These are phyloP conservation scores for Pithys albifrons DNA, from an alignment of 2,113 vertebrate genomes.

Conservation along the genomic window DNA sequence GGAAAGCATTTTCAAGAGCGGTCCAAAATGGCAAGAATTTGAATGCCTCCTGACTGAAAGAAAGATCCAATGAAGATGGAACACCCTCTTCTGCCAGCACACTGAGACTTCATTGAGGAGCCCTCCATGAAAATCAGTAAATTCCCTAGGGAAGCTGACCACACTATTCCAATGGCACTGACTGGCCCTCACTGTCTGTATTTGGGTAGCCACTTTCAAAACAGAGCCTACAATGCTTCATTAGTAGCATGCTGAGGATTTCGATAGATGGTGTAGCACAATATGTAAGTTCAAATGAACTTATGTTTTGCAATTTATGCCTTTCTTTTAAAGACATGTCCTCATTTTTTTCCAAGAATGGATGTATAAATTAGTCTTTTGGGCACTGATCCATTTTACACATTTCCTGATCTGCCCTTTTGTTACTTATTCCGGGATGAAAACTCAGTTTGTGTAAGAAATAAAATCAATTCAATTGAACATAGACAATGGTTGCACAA, in stretches of 20 bases:
- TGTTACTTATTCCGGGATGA: conserved; percentile 20
- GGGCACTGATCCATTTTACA: conserved; percentile 55
- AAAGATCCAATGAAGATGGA: not conserved
- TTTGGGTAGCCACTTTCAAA: not conserved
- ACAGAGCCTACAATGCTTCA: not conserved
- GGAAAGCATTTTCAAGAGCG: not conserved
- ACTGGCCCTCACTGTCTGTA: rapidly evolving
- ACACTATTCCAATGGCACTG: rapidly evolving
- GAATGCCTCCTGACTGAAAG: not conserved
- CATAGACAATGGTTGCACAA: not conserved
- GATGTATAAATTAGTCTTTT: conserved; percentile 32
- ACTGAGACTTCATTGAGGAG: not conserved
- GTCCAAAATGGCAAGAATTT: not conserved
- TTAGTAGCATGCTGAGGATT: not conserved
- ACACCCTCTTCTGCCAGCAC: not conserved
- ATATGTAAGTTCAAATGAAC: not conserved
- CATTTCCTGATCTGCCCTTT: conserved; percentile 38
- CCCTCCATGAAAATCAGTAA: not conserved
- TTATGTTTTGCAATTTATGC: not conserved
- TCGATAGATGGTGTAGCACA: not conserved
- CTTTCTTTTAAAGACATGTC: conserved; percentile 24
- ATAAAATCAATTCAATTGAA: conserved; percentile 28
- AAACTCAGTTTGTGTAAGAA: conserved; percentile 22
- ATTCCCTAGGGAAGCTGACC: not conserved
- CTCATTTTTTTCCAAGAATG: conserved; percentile 18